A percentile compares a stretch with the other conserved stretches of the same genome.
These are phyloP conservation scores for Melanotus villosus DNA, from an alignment of 2,888 invertebrate genomes.

Conservation along the genomic window DNA sequence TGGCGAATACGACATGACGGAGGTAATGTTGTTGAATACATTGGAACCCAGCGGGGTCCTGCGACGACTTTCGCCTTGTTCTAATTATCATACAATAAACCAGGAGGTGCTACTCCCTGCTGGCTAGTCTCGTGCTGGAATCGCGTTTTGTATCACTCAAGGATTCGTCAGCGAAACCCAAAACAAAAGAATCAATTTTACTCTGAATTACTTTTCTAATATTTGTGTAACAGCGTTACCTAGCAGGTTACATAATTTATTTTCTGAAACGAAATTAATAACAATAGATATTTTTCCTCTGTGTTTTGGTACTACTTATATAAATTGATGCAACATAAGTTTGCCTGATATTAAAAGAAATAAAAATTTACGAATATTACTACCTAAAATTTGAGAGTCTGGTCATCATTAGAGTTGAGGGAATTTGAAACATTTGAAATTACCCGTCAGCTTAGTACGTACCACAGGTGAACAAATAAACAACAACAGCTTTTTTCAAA, in stretches of 20 bases:
- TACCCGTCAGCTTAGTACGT: too few species aligned
- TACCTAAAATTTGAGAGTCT: too few species aligned
- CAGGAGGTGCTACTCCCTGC: slow-evolving; percentile 63
- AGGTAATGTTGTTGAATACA: slow-evolving; percentile 40
- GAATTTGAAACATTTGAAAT: too few species aligned
- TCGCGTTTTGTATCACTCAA: slow-evolving; percentile 42
- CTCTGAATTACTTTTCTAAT: slow-evolving; percentile 30
- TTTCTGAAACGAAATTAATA: too few species aligned
- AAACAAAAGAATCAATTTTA: slow-evolving; percentile 41
- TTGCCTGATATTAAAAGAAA: too few species aligned
- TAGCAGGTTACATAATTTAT: neutral
- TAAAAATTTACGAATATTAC: too few species aligned
- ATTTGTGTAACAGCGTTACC: slow-evolving; percentile 11
- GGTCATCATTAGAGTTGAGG: too few species aligned
- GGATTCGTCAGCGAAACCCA: slow-evolving; percentile 51
- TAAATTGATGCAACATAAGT: neutral
- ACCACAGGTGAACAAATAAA: too few species aligned
- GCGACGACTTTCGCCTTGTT: slow-evolving; percentile 60
- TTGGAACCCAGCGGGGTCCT: slow-evolving; percentile 51
- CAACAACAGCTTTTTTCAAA: too few species aligned
- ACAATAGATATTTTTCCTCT: too few species aligned
- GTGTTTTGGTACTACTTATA: too few species aligned
- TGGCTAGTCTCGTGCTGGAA: slow-evolving; percentile 58
- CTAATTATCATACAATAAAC: slow-evolving; percentile 65
- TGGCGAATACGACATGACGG: slow-evolving; percentile 42